A percentile compares a stretch with the other conserved stretches of the same genome.
phyloP scores from a whole-genome alignment of 2,888 invertebrate genomes.

The Parthenolecanium corni region DNA sequence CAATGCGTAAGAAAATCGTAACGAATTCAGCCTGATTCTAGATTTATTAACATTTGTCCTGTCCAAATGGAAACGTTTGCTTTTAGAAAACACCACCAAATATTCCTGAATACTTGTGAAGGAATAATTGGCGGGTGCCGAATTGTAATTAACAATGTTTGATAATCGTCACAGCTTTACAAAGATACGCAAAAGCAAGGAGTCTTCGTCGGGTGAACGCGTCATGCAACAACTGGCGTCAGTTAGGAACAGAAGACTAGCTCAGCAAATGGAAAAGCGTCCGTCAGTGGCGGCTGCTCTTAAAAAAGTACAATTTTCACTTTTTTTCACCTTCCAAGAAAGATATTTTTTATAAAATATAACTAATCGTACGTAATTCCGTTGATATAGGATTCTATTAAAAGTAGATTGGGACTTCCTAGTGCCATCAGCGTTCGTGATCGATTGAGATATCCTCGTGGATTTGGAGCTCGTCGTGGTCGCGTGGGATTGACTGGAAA shows the following conservation, averaged over 20 bases:
- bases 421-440: constrained; percentile 17
- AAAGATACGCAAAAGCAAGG: constrained; percentile 19
- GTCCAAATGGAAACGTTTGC: background rate
- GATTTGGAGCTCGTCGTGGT: constrained; percentile 18
- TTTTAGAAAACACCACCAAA: background rate
- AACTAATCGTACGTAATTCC: too few species aligned
- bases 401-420: constrained; percentile 14
- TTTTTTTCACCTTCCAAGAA: too few species aligned
- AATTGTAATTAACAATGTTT: constrained; percentile 1
- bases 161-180: constrained; percentile 8
- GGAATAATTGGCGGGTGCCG: background rate
- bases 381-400: constrained; percentile 21
- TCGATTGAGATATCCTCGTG: constrained; percentile 19
- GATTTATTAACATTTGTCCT: background rate
- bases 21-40: background rate
- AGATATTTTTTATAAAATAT: too few species aligned
- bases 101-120: background rate
- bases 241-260: constrained; percentile 9
- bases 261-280: constrained; percentile 23
- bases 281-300: constrained; percentile 20
- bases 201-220: constrained; percentile 9
- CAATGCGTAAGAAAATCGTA: background rate
- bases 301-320: background rate
- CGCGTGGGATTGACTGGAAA: constrained; percentile 12
- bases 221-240: constrained; percentile 23